phyloP scores from a whole-genome alignment of 2,888 invertebrate genomes.

The Eumerus sabulonum region DNA sequence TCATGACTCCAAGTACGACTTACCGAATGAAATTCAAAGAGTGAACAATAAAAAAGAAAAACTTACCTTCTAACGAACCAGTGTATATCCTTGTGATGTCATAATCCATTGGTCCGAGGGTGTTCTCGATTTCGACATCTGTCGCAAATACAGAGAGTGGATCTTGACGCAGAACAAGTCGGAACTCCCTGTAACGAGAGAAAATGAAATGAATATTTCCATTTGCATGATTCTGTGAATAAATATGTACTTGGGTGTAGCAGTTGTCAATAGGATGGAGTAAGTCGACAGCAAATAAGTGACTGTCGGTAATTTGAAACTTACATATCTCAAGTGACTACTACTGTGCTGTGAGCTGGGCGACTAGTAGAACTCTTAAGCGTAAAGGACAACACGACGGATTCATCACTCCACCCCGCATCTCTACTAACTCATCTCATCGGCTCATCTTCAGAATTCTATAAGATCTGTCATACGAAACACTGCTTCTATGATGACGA shows the following conservation, averaged over 20 bases:
- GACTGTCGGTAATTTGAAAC: constrained; percentile 36
- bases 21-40: too few species aligned
- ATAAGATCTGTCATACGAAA: constrained; percentile 42
- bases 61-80: constrained; percentile 88
- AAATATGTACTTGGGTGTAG: too few species aligned
- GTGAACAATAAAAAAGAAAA: constrained; percentile 7
- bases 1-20: too few species aligned
- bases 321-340: constrained; percentile 28
- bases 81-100: constrained; percentile 87
- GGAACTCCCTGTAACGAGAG: constrained; percentile 85
- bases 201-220: constrained; percentile 28
- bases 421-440: background rate
- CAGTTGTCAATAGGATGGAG: too few species aligned
- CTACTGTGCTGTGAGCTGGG: constrained; percentile 4
- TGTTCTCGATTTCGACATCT: constrained; percentile 88
- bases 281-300: background rate
- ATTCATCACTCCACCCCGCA: background rate
- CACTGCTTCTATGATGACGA: constrained; percentile 9
- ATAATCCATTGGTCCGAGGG: constrained; percentile 84
- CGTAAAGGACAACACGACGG: constrained; percentile 5
- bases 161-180: constrained; percentile 86
- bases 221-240: too few species aligned
- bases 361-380: constrained; percentile 5
- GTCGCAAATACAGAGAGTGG: constrained; percentile 86
- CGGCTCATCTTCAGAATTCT: constrained; percentile 43